Base-by-base conservation (phyloP, 2,113 vertebrate species). In the Ciconia stormi region DNA sequence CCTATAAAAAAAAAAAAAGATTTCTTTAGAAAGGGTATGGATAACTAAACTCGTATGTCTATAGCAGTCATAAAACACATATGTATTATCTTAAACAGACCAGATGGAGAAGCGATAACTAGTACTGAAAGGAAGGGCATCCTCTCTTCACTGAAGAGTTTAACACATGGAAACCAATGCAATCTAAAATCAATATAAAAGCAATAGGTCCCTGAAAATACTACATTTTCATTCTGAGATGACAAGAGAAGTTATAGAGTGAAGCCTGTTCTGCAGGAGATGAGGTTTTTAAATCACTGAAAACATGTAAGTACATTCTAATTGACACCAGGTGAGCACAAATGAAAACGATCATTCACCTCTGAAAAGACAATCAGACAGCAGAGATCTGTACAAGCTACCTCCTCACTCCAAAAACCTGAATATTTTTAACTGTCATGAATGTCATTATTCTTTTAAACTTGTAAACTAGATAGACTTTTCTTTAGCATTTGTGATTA, bases 1-100 rank as follows among this genome's bases (percentile, higher is more conserved):
- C 96, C 99, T 99, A 96, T 72, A 96, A 97, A 97, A 96, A 97
- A 47, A 96, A 79, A 38, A 38, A 38, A 38, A 38, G 38, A 80
- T 85, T 92, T 85, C 67, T 94, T 97, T 81, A 97, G 89, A 93
- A 92, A 95, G n/a, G 47, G 32, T 55, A 82, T 73, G 50, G 84
- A 58, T 96, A 97, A 96, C 53, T 71, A 11, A 93, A 94, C 85
- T 86, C 82, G 3, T 73, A 69, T 82, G 61, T 29, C 66, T 42
- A 27, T 0, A 55, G 61, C 49, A 92, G 67, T 29, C 84, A 69
- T 88, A 93, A 93, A 84, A 13, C 67, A 95, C 66, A 79, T 15
- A 84, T 49, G 62, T 10, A 81, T 71, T 56, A 86, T 89, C 71
- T 93, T 67, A 63, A 84, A 87, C 53, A 81, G 66, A 89, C 67